These are phyloP conservation scores for Dioctria rufipes DNA, from an alignment of 2,888 invertebrate species.

Conservation along the genomic window DNA sequence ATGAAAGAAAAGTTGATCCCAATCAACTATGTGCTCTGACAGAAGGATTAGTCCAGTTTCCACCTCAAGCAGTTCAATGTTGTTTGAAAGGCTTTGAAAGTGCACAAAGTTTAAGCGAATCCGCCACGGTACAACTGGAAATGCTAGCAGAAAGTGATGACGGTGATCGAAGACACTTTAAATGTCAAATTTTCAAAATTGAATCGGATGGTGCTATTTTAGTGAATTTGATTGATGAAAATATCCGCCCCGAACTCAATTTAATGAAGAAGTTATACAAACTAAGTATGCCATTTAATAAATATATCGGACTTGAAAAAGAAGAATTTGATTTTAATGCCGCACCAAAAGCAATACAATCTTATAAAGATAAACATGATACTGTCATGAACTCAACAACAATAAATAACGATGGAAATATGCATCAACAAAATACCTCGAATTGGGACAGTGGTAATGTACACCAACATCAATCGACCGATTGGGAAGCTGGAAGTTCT, in stretches of 20 bases:
- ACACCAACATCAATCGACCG: slow-evolving; percentile 54
- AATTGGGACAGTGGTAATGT: slow-evolving; percentile 65
- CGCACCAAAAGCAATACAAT: slow-evolving; percentile 53
- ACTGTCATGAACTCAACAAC: slow-evolving; percentile 11
- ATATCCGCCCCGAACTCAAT: slow-evolving; percentile 74
- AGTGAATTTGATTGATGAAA: slow-evolving; percentile 76
- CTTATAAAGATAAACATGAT: slow-evolving; percentile 25
- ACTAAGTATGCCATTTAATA: slow-evolving; percentile 69
- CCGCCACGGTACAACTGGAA: slow-evolving; percentile 74
- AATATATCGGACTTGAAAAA: slow-evolving; percentile 68
- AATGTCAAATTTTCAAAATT: slow-evolving; percentile 69
- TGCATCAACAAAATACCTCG: slow-evolving; percentile 10
- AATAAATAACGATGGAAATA: not conserved
- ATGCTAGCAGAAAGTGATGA: slow-evolving; percentile 77
- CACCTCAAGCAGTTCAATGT: slow-evolving; percentile 84
- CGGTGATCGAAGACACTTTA: slow-evolving; percentile 67
- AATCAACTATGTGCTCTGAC: slow-evolving; percentile 77
- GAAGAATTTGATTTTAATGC: slow-evolving; percentile 61
- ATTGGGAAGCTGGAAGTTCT: slow-evolving; percentile 68
- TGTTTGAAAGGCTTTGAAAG: slow-evolving; percentile 78
- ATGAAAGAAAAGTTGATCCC: slow-evolving; percentile 83
- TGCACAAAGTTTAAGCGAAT: slow-evolving; percentile 65
- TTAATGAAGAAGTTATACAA: slow-evolving; percentile 74
- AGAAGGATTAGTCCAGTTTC: slow-evolving; percentile 76
- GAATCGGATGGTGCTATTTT: slow-evolving; percentile 15